These are phyloP conservation scores for Tortrix viridana DNA, from an alignment of 2,888 invertebrate species.

Conservation along the genomic window DNA sequence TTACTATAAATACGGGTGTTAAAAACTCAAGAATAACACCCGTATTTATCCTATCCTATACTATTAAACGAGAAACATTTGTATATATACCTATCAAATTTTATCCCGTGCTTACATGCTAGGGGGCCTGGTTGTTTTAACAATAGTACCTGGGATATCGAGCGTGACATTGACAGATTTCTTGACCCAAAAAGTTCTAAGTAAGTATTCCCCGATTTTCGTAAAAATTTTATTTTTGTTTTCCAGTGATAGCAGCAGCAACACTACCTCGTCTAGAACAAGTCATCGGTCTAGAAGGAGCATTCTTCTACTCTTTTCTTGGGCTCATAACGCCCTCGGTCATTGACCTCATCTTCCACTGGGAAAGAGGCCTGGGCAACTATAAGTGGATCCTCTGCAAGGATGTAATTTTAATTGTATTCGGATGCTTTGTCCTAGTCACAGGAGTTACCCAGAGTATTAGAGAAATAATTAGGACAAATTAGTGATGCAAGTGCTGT, in stretches of 20 bases:
- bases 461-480: constrained; percentile 65
- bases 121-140: too few species aligned
- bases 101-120: too few species aligned
- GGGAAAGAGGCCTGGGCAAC: constrained; percentile 87
- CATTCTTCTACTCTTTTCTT: constrained; percentile 87
- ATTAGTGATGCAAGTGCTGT: constrained; percentile 41
- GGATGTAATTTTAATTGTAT: constrained; percentile 84
- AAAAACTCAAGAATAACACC: too few species aligned
- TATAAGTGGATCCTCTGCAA: constrained; percentile 88
- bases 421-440: constrained; percentile 87
- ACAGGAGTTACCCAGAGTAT: constrained; percentile 85
- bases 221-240: constrained; percentile 46
- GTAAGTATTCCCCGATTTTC: too few species aligned
- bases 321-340: constrained; percentile 91
- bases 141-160: too few species aligned
- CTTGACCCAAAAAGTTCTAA: too few species aligned
- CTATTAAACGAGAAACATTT: too few species aligned
- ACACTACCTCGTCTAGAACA: constrained; percentile 70
- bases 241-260: constrained; percentile 74
- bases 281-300: constrained; percentile 79
- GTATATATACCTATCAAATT: too few species aligned
- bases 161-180: too few species aligned
- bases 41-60: too few species aligned
- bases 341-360: constrained; percentile 88
- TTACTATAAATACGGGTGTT: too few species aligned